phyloP scores from a whole-genome alignment of 2,888 invertebrate genomes.

The Dusona sp. region DNA sequence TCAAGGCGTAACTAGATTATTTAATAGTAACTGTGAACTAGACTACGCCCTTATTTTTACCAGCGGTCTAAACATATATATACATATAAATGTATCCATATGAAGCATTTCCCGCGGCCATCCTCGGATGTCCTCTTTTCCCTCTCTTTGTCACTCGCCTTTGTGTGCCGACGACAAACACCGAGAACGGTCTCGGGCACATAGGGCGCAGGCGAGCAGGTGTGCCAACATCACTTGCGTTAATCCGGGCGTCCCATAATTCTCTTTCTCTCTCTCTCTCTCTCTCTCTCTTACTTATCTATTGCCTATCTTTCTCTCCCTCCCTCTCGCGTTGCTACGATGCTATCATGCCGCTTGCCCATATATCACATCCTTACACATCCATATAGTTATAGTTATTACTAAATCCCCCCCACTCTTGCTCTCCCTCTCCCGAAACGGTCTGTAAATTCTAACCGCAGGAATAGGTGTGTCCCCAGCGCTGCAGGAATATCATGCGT shows the following conservation, averaged over 20 bases:
- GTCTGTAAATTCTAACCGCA: conserved; percentile 52
- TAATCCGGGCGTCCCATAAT: conserved; percentile 79
- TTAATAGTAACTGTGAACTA: neutral
- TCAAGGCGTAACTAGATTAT: neutral
- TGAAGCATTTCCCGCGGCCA: conserved; percentile 22
- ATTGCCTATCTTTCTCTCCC: conserved; percentile 45
- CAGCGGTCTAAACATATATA: neutral
- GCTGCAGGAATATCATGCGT: conserved; percentile 72
- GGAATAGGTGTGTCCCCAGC: conserved; percentile 55
- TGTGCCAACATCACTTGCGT: conserved; percentile 80
- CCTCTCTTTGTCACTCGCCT: conserved; percentile 53
- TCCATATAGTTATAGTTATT: conserved; percentile 25
- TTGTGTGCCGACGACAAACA: conserved; percentile 70
- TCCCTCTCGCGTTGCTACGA: conserved; percentile 34
- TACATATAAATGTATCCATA: neutral
- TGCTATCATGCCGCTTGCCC: conserved; percentile 7
- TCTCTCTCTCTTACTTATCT: conserved; percentile 29
- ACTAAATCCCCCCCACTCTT: conserved; percentile 6
- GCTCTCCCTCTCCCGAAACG: neutral
- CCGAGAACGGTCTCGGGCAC: conserved; percentile 66
- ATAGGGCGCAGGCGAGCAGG: conserved; percentile 77
- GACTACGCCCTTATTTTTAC: neutral
- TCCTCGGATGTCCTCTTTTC: conserved; percentile 60
- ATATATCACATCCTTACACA: conserved; percentile 44
- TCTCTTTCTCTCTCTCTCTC: conserved; percentile 56